Percentiles rank a stretch among this genome's conserved stretches.
Conservation (phyloP, 2,113 vertebrate genomes). For the Charina bottae region DNA sequence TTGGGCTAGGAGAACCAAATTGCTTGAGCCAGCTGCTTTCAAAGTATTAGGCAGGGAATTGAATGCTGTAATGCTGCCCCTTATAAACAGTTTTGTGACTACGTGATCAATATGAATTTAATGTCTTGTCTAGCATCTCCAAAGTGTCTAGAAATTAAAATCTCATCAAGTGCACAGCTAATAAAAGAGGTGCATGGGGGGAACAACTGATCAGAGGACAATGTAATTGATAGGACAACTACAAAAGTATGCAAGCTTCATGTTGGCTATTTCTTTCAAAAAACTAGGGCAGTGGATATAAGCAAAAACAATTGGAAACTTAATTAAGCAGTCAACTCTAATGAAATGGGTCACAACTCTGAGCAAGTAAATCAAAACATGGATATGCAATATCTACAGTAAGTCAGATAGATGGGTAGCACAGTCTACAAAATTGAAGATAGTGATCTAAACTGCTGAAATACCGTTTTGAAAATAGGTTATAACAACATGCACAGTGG, state of each 20-base stretch:
- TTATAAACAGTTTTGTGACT: background rate
- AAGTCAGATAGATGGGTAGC: background rate
- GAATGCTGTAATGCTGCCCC: background rate
- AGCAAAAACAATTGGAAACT: conserved; percentile 24
- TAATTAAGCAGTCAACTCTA: conserved; percentile 12
- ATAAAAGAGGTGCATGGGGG: background rate
- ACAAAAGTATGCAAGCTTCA: background rate
- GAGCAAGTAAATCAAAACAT: conserved; percentile 19
- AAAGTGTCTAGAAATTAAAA: background rate
- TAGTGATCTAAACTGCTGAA: background rate
- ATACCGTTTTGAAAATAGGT: conserved; percentile 33
- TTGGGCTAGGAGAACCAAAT: background rate
- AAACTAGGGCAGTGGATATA: background rate
- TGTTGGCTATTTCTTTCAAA: conserved; percentile 7
- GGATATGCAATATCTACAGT: background rate
- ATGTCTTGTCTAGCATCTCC: conserved; percentile 17
- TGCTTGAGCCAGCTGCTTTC: background rate
- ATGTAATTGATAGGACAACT: background rate
- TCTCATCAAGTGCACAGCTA: conserved; percentile 30
- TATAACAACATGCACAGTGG: background rate
- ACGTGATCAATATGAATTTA: conserved; percentile 9
- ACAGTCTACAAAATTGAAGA: conserved; percentile 6
- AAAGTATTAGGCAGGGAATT: background rate
- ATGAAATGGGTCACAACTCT: background rate
- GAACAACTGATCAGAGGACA: background rate